Conservation (phyloP, 2,888 invertebrate genomes). For the Protonemura montana region DNA sequence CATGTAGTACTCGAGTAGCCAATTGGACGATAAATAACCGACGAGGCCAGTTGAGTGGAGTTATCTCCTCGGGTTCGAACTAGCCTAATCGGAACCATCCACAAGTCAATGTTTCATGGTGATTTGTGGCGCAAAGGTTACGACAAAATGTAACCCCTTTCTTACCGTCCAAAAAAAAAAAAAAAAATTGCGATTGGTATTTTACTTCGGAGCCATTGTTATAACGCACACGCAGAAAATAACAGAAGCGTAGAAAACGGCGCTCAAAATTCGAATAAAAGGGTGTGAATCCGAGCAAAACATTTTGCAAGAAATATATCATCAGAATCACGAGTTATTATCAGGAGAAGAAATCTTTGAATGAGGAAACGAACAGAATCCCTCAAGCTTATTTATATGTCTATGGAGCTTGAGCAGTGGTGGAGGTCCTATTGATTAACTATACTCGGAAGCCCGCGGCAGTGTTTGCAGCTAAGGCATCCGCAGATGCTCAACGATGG, state of each 20-base stretch:
- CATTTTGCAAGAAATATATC: background rate
- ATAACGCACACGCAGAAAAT: background rate
- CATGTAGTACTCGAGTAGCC: background rate
- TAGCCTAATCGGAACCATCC: conserved; percentile 7
- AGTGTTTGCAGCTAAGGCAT: background rate
- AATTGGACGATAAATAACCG: conserved; percentile 4
- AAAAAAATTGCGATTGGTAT: background rate
- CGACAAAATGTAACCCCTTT: background rate
- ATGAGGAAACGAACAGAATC: background rate
- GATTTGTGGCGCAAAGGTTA: background rate
- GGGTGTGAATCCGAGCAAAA: background rate
- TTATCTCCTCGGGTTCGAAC: background rate
- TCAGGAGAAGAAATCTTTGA: background rate
- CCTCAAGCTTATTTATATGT: background rate
- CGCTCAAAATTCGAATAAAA: background rate
- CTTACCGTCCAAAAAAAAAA: background rate
- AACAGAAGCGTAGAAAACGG: background rate
- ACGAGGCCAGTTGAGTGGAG: background rate
- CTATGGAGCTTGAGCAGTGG: background rate
- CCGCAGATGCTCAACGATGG: background rate
- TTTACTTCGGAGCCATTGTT: background rate
- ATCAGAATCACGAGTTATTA: background rate
- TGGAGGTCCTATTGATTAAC: conserved; percentile 12
- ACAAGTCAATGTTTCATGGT: background rate
- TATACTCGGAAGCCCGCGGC: background rate